phyloP scores from a whole-genome alignment of 2,113 vertebrate genomes.

The Trematocara variabile region DNA sequence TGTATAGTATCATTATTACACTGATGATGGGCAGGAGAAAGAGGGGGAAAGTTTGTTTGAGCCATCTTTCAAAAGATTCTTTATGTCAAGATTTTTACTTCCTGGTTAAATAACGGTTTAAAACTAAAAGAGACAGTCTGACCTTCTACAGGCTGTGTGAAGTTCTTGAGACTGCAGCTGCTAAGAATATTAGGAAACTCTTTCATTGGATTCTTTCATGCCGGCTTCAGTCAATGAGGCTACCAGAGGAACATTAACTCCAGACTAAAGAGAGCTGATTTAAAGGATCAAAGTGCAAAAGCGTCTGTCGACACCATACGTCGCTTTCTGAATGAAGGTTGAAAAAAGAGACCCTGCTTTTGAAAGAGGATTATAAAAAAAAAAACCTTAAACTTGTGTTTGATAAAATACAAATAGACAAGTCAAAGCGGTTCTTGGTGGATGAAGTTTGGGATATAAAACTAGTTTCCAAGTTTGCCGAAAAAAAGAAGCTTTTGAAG shows the following conservation, averaged over 20 bases:
- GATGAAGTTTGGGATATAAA: background rate
- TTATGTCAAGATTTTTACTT: background rate
- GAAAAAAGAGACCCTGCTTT: background rate
- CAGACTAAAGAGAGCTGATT: background rate
- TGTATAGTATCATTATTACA: background rate
- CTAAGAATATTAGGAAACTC: background rate
- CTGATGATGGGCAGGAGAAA: background rate
- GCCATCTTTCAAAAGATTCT: background rate
- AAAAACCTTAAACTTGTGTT: accelerated
- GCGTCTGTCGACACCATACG: background rate
- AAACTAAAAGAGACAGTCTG: background rate
- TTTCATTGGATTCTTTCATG: background rate
- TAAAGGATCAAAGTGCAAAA: background rate
- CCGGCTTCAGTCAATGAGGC: background rate
- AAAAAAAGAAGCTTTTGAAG: background rate
- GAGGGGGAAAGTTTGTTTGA: background rate
- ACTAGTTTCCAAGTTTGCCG: background rate
- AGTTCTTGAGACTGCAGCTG: background rate
- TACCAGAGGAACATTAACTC: background rate
- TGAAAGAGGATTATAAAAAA: background rate
- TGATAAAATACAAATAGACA: background rate
- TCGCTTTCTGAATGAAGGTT: background rate
- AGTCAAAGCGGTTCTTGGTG: background rate
- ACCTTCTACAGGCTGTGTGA: background rate
- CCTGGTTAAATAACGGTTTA: background rate